Conservation (phyloP, 2,888 invertebrate species). For the Homarus gammarus region DNA sequence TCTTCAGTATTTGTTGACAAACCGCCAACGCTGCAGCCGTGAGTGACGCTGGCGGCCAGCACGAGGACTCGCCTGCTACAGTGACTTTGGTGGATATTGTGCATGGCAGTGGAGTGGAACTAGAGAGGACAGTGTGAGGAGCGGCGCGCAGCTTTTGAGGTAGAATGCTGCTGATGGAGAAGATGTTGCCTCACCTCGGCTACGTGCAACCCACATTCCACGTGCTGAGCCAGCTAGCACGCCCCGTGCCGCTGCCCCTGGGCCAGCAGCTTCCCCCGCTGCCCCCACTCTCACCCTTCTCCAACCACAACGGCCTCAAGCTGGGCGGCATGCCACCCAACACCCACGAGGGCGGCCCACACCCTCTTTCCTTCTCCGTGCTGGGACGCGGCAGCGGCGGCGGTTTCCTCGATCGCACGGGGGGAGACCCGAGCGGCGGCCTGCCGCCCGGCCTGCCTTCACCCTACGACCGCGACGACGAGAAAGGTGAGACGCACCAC, state of each 20-base stretch:
- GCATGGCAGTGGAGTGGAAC: constrained; percentile 30
- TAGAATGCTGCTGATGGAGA: constrained; percentile 75
- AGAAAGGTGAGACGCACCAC: constrained; percentile 66
- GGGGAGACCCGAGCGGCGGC: constrained; percentile 51
- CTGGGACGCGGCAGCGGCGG: constrained; percentile 60
- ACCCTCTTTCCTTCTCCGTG: constrained; percentile 71
- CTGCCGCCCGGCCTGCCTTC: constrained; percentile 68
- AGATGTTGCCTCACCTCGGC: constrained; percentile 74
- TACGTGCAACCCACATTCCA: constrained; percentile 72
- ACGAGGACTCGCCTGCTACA: background rate
- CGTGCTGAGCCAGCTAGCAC: constrained; percentile 73
- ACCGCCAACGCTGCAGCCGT: constrained; percentile 58
- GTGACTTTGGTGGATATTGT: constrained; percentile 15
- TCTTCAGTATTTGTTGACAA: constrained; percentile 64
- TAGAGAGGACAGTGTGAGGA: constrained; percentile 49
- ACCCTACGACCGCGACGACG: constrained; percentile 73
- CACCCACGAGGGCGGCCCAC: constrained; percentile 59
- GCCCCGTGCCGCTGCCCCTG: constrained; percentile 71
- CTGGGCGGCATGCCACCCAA: constrained; percentile 54
- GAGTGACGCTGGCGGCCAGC: background rate
- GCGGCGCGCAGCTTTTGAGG: constrained; percentile 44
- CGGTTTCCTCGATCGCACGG: constrained; percentile 48
- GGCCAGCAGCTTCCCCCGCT: constrained; percentile 69
- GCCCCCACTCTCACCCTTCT: constrained; percentile 57
- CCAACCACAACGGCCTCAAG: constrained; percentile 61